Evolutionary conservation across 2,797 vertebrate genomes (phyloP), one percentile per base, ranked within the genome.

Genomic region (Hirundo rustica): DNA sequence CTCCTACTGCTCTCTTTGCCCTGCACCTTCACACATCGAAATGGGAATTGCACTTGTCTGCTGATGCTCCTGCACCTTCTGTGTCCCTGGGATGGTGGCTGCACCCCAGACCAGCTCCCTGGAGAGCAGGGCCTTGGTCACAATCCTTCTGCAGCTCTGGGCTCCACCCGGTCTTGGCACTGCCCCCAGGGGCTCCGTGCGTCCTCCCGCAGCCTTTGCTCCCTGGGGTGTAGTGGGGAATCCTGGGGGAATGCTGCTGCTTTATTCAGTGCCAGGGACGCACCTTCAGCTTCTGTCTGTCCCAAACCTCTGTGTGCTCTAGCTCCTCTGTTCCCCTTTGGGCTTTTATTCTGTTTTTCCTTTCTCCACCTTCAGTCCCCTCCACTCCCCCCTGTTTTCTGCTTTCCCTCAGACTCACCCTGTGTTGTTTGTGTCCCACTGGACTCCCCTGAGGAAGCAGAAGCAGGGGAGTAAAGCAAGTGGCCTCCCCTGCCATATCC

Each of bases 251-350:
- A 11, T 12, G 38, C 4, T 60, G 2, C 64, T 66, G 55, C 20
- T 67, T 81, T 71, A 14, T 8, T 65, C 15, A 6, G 40, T 44
- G 53, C 55, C 16, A 18, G 38, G 5, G 62, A 19, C 18, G 76
- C 26, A 9, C 12, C 1, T 36, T 7, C 5, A 21, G 44, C 26
- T 36, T 16, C 60, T 30, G 4, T 16, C 55, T 16, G 29, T 30
- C 22, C 50, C 7, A 23, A 36, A 9, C 34, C 4, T 4, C 62
- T 6, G 0, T 10, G 2, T 0, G 17, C 21, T 45, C 0, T 0
- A 2, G 40, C 40, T 68, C 15, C 58, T 55, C 64, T 17, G 0
- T 14, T 36, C 32, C 36, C 11, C 18, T 47, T 27, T 13, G 32
- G 20, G 13, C 88, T 48, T 83, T 48, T n/a, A 2, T n/a, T 26